These are phyloP conservation scores for Campoplex nolae DNA, from an alignment of 2,888 invertebrate genomes.

Conservation along the genomic window DNA sequence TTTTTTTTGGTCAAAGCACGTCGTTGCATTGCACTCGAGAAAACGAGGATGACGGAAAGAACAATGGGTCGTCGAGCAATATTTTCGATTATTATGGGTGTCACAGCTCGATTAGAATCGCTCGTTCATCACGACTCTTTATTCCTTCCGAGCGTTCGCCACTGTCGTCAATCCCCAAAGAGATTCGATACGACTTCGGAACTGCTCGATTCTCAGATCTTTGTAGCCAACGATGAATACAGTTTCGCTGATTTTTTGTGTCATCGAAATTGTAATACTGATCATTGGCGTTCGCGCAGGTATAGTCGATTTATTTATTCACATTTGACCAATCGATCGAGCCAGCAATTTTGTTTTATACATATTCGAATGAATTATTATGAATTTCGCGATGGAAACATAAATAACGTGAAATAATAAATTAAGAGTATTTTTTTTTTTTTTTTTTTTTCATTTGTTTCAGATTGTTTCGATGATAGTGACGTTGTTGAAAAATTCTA, in stretches of 20 bases:
- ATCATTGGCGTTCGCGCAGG: slow-evolving; percentile 21
- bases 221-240: slow-evolving; percentile 37
- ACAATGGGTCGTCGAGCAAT: neutral
- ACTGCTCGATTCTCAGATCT: neutral
- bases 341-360: too few species aligned
- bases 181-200: slow-evolving; percentile 7
- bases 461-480: slow-evolving; percentile 27
- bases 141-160: neutral
- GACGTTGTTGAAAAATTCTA: slow-evolving; percentile 53
- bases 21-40: neutral
- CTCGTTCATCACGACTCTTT: slow-evolving; percentile 46
- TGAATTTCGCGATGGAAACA: neutral
- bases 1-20: neutral
- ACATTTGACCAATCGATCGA: too few species aligned
- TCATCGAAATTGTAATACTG: slow-evolving; percentile 19
- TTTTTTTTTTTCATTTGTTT: neutral
- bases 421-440: neutral
- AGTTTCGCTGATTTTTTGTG: slow-evolving; percentile 20
- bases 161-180: neutral
- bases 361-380: neutral
- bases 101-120: slow-evolving; percentile 2
- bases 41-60: neutral
- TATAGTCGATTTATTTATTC: neutral
- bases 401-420: neutral
- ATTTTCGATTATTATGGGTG: neutral